Evolutionary conservation across 2,797 vertebrate species (phyloP), one percentile per base, ranked within the genome.

Genomic region (Pantherophis alleghaniensis): DNA sequence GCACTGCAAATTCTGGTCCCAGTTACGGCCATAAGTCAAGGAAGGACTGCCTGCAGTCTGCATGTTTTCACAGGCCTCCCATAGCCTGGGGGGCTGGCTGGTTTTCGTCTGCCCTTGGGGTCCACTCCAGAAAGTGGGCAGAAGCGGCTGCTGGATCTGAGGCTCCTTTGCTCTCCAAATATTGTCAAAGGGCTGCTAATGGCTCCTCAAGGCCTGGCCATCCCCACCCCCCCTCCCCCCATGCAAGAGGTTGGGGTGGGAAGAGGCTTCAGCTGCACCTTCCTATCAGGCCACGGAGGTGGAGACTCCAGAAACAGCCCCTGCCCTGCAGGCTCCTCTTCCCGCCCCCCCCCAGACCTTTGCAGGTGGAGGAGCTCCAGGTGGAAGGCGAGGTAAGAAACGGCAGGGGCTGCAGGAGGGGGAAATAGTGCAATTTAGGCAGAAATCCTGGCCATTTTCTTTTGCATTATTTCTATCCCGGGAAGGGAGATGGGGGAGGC

Each of bases 141-240:
- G 61, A 1, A 28, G 79, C 7, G 0, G 9, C 12, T 9, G 20
- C 11, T 5, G 12, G 88, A 4, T 9, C 11, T 32, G 7, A 14
- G 53, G 2, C 32, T 51, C 26, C 51, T 32, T 28, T 6, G 51
- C 87, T 63, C 69, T n/a, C 51, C 37, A 42, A 88, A n/a, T 83
- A n/a, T 88, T 93, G 89, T 20, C 89, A 69, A 13, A 51, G 24
- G 61, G 13, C 83, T 74, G 74, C 89, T 90, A 69, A 93, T 57
- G 60, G 53, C 22, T 87, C 79, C 47, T 83, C 56, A 69, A 47
- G 92, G 22, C 59, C 9, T 20, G 22, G 53, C 26, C 86, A 10
- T 28, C 9, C 5, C 60, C 9, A 0, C 26, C 11, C 3, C 9
- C 5, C 60, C 9, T 0, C 26, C 11, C 22, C 16, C 18, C 7